Conservation (phyloP, 2,888 invertebrate genomes). For the Torymus aiolomorphi region DNA sequence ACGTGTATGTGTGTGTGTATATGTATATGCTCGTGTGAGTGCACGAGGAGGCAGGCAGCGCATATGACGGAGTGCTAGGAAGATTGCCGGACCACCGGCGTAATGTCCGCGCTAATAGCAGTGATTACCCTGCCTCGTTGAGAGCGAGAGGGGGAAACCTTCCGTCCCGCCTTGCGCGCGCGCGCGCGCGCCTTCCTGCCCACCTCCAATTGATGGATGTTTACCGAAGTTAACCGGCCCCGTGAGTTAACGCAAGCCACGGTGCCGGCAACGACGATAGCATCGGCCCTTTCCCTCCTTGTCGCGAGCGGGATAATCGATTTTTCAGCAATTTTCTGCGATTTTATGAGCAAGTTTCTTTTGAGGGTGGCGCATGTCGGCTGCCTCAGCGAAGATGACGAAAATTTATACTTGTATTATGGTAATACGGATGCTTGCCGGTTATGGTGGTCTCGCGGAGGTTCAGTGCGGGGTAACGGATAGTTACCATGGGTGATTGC, state of each 20-base stretch:
- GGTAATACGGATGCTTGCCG: background rate
- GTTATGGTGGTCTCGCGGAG: background rate
- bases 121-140: conserved; percentile 77
- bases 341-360: conserved; percentile 42
- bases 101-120: conserved; percentile 78
- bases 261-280: conserved; percentile 27
- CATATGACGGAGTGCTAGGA: conserved; percentile 71
- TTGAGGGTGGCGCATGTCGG: background rate
- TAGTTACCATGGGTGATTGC: background rate
- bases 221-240: conserved; percentile 64
- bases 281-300: conserved; percentile 12
- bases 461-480: background rate
- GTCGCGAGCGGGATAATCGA: conserved; percentile 40
- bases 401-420: conserved; percentile 38
- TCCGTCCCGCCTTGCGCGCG: no score
- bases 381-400: background rate
- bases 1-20: background rate
- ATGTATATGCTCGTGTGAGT: background rate
- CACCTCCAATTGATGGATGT: conserved; percentile 73
- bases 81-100: conserved; percentile 78
- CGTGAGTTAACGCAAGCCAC: conserved; percentile 1
- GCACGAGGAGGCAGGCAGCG: background rate
- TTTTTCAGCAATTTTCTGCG: conserved; percentile 52
- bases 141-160: conserved; percentile 46
- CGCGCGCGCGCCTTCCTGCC: conserved; percentile 33